These are phyloP conservation scores for Ancistrus triradiatus DNA, from an alignment of 2,113 vertebrate species.

Conservation along the genomic window DNA sequence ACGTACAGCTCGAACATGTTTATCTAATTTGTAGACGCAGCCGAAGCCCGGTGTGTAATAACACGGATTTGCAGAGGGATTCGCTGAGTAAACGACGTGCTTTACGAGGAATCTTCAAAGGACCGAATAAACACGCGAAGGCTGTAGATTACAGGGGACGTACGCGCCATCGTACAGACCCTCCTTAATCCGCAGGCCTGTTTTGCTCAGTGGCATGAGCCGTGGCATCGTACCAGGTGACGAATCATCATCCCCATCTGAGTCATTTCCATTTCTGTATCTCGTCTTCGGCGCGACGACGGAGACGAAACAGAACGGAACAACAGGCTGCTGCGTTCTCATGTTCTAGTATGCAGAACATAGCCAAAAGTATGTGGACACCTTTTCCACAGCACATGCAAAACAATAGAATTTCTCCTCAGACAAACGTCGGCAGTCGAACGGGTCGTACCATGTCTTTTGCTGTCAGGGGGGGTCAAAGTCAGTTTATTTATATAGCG, in stretches of 20 bases:
- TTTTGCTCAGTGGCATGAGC: not conserved
- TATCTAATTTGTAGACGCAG: conserved; percentile 10
- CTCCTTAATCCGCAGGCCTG: not conserved
- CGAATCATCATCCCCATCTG: conserved; percentile 5
- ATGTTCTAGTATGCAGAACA: too few species aligned
- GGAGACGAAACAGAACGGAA: too few species aligned
- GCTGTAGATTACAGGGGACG: not conserved
- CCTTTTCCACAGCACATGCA: too few species aligned
- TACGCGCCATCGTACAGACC: not conserved
- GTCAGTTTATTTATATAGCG: too few species aligned
- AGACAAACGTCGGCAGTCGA: too few species aligned
- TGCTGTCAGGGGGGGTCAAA: too few species aligned
- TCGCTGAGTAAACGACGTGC: conserved; percentile 28
- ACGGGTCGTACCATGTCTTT: too few species aligned
- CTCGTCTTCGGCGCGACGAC: too few species aligned
- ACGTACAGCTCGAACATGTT: conserved; percentile 1
- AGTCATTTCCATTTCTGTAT: conserved; percentile 9
- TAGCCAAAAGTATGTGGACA: too few species aligned
- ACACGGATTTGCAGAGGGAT: conserved; percentile 26
- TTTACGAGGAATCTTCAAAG: conserved; percentile 15
- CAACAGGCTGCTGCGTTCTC: too few species aligned
- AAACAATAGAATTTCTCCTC: too few species aligned
- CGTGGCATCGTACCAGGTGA: not conserved
- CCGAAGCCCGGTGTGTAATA: conserved; percentile 15
- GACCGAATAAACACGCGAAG: not conserved